Percentiles rank a stretch among this genome's conserved stretches.
Conservation (phyloP, 2,888 invertebrate genomes). For the Diadegma fenestrale region DNA sequence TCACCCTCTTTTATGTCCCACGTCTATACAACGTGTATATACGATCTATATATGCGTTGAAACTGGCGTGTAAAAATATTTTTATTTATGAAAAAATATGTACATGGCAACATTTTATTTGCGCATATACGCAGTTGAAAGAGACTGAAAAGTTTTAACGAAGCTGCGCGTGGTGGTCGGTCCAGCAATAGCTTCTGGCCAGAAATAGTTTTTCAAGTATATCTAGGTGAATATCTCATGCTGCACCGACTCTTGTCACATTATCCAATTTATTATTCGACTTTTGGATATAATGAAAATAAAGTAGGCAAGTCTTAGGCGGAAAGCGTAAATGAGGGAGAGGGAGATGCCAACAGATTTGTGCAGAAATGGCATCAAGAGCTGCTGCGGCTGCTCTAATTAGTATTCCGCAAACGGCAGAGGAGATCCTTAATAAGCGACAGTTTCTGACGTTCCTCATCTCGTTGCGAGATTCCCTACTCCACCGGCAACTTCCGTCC, state of each 20-base stretch:
- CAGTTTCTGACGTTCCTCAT: constrained; percentile 45
- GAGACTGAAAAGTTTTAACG: constrained; percentile 22
- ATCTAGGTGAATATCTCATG: background rate
- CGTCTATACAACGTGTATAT: background rate
- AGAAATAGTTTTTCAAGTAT: constrained; percentile 16
- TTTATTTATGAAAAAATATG: constrained; percentile 12
- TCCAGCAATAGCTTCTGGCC: constrained; percentile 13
- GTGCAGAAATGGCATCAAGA: background rate
- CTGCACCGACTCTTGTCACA: background rate
- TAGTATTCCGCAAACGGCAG: constrained; percentile 60
- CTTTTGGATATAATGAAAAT: constrained; percentile 22
- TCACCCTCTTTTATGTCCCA: constrained; percentile 3
- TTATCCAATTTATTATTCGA: constrained; percentile 62
- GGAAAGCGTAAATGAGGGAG: constrained; percentile 5
- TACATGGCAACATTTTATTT: background rate
- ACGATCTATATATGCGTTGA: background rate
- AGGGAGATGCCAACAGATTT: constrained; percentile 9
- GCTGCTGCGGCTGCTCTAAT: constrained; percentile 31
- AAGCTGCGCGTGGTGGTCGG: background rate
- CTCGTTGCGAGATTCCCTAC: background rate
- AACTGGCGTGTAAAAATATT: background rate
- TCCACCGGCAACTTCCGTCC: background rate
- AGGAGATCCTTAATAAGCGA: constrained; percentile 60
- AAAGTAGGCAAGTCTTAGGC: background rate
- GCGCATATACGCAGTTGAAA: background rate